Evolutionary conservation across 2,797 vertebrate species (phyloP), one percentile per base, ranked within the genome.

Genomic region (Gadopsis marmoratus): DNA sequence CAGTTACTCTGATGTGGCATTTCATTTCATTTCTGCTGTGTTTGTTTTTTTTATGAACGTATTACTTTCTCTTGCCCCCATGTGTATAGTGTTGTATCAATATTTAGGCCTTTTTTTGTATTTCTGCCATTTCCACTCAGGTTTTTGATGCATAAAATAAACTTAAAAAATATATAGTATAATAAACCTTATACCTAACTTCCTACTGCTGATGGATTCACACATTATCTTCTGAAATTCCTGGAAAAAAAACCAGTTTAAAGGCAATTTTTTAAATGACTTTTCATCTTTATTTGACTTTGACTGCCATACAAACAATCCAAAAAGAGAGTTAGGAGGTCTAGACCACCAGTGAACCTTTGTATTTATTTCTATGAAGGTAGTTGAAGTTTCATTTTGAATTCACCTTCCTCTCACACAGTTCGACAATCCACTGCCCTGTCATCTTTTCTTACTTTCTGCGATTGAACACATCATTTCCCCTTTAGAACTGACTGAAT

Each of bases 391-490:
- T 10, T 50, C 9, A 23, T 51, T 58, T 9, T 23, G 13, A 71
- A 64, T 58, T 35, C 43, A 14, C 33, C 7, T 12, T 33, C 16
- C 29, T 69, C 26, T 45, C 21, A 33, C 31, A 14, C 50, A 65
- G 48, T 69, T 21, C 54, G 7, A 19, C 26, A 19, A 4, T 54
- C 26, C 39, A 14, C 26, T 29, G 14, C 9, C 43, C 0, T 35
- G 31, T 64, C 11, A 45, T 23, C 10, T 33, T 53, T 72, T n/a
- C 39, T 55, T 21, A 7, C 17, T 54, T 16, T 35, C 7, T 19
- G n/a, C 39, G 58, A 63, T 35, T 58, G 53, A 78, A 51, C 54
- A 60, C 33, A 71, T 51, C 2, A 59, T 65, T 78, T 71, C n/a
- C 68, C 13, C 7, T 21, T 66, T 14, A 9, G 31, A 53, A 54